phyloP scores from a whole-genome alignment of 92 coral and sea anemone genomes.

The Phymanthus crucifer region DNA sequence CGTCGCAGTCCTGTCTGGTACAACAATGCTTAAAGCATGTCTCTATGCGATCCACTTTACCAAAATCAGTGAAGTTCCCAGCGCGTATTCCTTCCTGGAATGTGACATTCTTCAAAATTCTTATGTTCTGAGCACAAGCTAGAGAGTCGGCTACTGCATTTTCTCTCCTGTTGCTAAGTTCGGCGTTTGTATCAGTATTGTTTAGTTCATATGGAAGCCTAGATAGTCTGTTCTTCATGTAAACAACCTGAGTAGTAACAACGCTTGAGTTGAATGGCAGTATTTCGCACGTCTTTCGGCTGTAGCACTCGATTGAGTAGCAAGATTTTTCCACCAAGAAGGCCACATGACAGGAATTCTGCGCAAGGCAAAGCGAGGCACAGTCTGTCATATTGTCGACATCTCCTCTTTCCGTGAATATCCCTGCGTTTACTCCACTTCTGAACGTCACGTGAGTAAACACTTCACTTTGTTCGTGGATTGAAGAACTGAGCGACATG shows the following conservation, averaged over 20 bases:
- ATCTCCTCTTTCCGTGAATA: constrained; percentile 66
- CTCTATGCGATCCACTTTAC: constrained; percentile 72
- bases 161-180: background rate
- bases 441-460: constrained; percentile 75
- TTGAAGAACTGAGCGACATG: background rate
- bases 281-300: constrained; percentile 80
- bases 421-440: constrained; percentile 70
- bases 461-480: constrained; percentile 48
- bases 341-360: constrained; percentile 74
- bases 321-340: constrained; percentile 73
- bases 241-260: constrained; percentile 67
- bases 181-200: constrained; percentile 10
- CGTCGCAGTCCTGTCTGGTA: constrained; percentile 77
- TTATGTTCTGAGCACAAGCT: constrained; percentile 55
- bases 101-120: constrained; percentile 77
- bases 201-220: constrained; percentile 49
- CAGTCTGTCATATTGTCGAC: constrained; percentile 72
- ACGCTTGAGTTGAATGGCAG: constrained; percentile 65
- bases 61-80: constrained; percentile 92
- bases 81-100: constrained; percentile 92
- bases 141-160: constrained; percentile 12
- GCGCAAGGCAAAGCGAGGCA: constrained; percentile 58
- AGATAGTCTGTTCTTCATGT: constrained; percentile 62
- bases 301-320: constrained; percentile 86
- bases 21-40: constrained; percentile 84